Evolutionary conservation across 2,888 invertebrate genomes (phyloP).

Genomic region (Rhagonycha fulva): DNA sequence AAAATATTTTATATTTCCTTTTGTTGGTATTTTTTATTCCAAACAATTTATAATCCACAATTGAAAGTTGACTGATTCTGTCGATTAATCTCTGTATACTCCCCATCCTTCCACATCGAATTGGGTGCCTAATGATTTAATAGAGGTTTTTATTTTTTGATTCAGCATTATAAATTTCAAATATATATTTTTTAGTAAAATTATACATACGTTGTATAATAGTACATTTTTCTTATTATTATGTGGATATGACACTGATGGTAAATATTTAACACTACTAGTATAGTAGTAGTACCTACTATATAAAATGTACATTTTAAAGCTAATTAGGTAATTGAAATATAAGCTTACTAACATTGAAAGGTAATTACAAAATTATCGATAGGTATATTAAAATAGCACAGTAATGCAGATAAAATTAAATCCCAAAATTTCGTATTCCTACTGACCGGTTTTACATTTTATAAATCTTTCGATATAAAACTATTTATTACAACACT

Average conservation of each 20-base stretch:
- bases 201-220: not conserved
- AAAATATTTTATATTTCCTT: not conserved
- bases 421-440: not conserved
- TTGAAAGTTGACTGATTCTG: not conserved
- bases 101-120: not conserved
- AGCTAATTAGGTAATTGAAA: not conserved
- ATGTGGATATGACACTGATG: no score
- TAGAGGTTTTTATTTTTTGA: not conserved
- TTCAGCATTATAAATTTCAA: not conserved
- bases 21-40: not conserved
- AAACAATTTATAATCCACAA: not conserved
- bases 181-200: not conserved
- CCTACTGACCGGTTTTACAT: not conserved
- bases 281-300: no score
- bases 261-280: no score
- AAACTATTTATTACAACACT: constrained; percentile 3
- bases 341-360: not conserved
- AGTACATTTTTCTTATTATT: no score
- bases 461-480: not conserved
- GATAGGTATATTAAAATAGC: no score
- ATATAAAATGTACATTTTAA: not conserved
- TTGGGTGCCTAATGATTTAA: not conserved
- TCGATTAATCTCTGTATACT: not conserved
- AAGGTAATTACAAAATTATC: no score
- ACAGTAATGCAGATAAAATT: no score